Conservation (phyloP, 2,113 vertebrate genomes). For the Bombycilla garrulus region DNA sequence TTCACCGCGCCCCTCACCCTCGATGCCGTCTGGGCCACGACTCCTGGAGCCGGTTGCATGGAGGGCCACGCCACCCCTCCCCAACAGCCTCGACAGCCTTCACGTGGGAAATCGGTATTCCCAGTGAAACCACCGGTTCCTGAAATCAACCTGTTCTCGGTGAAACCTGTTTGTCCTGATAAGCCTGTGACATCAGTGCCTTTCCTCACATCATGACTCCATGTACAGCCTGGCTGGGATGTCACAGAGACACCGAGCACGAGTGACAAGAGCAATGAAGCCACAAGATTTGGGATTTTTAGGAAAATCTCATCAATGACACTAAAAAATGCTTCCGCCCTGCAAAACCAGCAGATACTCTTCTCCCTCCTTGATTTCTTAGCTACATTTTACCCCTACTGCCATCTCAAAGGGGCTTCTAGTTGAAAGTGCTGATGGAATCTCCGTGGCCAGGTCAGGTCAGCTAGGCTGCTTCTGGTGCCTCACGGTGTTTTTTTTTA, state of each 20-base stretch:
- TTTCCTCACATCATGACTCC: slow-evolving; percentile 23
- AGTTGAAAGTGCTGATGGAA: neutral
- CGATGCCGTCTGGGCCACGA: neutral
- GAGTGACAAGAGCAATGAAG: neutral
- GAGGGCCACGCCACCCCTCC: accelerated
- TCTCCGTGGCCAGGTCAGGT: accelerated
- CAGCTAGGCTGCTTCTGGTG: neutral
- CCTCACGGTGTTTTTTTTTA: neutral
- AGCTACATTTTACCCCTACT: neutral
- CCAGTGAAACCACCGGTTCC: neutral
- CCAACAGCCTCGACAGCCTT: neutral
- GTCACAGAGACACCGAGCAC: neutral
- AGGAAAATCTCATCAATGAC: neutral
- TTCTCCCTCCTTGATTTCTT: neutral
- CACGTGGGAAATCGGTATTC: neutral
- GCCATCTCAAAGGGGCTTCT: neutral
- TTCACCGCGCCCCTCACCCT: neutral
- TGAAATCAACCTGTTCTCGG: neutral
- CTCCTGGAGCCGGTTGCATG: neutral
- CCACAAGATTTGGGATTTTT: neutral
- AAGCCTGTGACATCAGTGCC: slow-evolving; percentile 68
- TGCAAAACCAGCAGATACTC: neutral
- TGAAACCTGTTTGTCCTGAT: neutral
- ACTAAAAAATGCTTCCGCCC: neutral
- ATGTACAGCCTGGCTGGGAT: neutral